A percentile compares a stretch with the other conserved stretches of the same genome.
phyloP scores from a whole-genome alignment of 2,113 vertebrate genomes.

The Crotalus viridis region DNA sequence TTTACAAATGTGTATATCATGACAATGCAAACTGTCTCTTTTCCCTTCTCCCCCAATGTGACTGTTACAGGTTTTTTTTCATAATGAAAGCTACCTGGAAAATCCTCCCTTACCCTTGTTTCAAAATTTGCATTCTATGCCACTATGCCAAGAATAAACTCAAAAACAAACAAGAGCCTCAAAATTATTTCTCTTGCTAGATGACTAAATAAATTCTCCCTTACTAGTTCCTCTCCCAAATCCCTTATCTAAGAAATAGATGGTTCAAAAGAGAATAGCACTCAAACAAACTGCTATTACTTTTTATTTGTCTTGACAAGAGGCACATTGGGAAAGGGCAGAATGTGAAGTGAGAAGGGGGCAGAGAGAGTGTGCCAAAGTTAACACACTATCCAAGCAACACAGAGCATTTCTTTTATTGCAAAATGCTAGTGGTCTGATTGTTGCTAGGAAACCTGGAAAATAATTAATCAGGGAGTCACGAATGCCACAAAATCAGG shows the following conservation, averaged over 20 bases:
- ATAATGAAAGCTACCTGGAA: neutral
- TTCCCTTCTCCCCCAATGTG: neutral
- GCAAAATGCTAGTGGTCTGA: slow-evolving; percentile 40
- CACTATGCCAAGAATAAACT: neutral
- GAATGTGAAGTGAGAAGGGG: neutral
- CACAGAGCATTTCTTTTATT: slow-evolving; percentile 54
- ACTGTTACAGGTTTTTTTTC: neutral
- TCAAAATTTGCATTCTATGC: neutral
- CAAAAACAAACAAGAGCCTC: neutral
- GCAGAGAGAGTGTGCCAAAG: slow-evolving; percentile 26
- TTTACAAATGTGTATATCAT: neutral
- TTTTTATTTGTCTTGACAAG: slow-evolving; percentile 19
- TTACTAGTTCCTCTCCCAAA: neutral
- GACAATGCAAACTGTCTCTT: neutral
- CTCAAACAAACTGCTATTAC: slow-evolving; percentile 17
- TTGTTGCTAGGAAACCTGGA: slow-evolving; percentile 71
- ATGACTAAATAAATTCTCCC: slow-evolving; percentile 1
- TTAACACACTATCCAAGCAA: slow-evolving; percentile 23
- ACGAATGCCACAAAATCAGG: slow-evolving; percentile 66
- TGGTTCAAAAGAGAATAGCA: neutral
- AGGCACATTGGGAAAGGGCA: neutral
- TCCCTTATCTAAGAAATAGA: slow-evolving; percentile 23
- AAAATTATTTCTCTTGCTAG: slow-evolving; percentile 8
- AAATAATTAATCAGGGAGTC: slow-evolving; percentile 66
- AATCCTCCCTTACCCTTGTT: neutral